Evolutionary conservation across 2,113 vertebrate species (phyloP), one percentile per base, ranked within the genome.

Genomic region (Myotis brandtii): DNA sequence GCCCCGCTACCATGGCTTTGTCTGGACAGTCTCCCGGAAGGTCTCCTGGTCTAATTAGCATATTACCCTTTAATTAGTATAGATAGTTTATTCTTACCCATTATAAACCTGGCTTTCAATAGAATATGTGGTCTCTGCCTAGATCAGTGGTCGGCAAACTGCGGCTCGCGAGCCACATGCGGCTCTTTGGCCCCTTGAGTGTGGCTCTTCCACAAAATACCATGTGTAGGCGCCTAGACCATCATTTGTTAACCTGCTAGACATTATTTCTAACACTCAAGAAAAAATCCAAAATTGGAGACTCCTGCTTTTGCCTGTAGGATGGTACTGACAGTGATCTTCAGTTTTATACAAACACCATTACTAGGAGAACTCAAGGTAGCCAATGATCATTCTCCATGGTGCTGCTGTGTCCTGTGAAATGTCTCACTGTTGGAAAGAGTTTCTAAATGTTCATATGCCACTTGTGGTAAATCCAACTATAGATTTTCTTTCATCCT

Each of bases 341-440:
- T 88, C 66, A 17, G 95, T 87, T 97, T 85, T 93, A 87, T 93
- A 91, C 37, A 56, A 77, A 93, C 96, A 84, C 32, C 72, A 62
- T 90, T 90, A 90, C n/a, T 46, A 90, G 91, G 95, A 94, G 96
- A 95, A 69, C 54, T 97, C 96, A 97, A 97, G 96, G 73, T 94
- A 93, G 93, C 97, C 67, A 50, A 21, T 79, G 66, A 86, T 92
- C 66, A 56, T 86, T 91, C 13, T 89, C 17, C 7, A 18, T 9
- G 72, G 59, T 72, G 86, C 54, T 76, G 73, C 14, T n/a, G 77
- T 86, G 91, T 95, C 66, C 34, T 64, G 2, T 40, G 75, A 92
- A 92, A 85, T 72, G 21, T 48, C n/a, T 85, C 50, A 32, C 37
- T 85, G 21, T 43, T 73, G 40, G 43, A 95, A 97, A 76, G 77